Base-by-base conservation (phyloP, 1,140 invertebrate species). In the Eulimnadia texana region DNA sequence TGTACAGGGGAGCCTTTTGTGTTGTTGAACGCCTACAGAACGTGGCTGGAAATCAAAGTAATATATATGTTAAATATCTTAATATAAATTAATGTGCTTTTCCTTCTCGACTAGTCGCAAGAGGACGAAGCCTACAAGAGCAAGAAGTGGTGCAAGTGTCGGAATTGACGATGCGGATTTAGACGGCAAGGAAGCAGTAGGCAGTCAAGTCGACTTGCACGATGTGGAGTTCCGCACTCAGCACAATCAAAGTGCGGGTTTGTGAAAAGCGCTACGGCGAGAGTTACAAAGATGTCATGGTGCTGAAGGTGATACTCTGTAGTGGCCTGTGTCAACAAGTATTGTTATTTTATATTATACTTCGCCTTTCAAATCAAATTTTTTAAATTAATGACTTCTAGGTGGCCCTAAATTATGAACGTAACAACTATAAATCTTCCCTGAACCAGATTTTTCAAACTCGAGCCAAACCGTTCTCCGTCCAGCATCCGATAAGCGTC, bases 1-100 rank as follows among this genome's bases (percentile, higher is more conserved):
- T n/a, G n/a, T n/a, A n/a, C n/a, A n/a, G 96, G 96, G 0, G 95
- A 99, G 75, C 90, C 94, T 0, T 83, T 99, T 64, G 95, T 89
- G 0, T 72, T 98, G 9, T 74, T 99, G 0, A 90, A 90, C 69
- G 79, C 86, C 9, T 98, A 90, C 74, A 83, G 84, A 72, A 86
- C 89, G 69, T 98, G 94, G 94, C 73, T 96, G 20, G 78, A 84
- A 67, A 77, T 88, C 13, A 93, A 93, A 70, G 50, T 66, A 13
- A 64, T 68, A 3, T 9, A 9, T 42, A 42, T 42, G 33, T 42
- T 42, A 9, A n/a, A 42, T 42, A 9, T 42, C 6, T 42, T 42
- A 42, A 16, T 42, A 16, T 42, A 42, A 42, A 42, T 42, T 42
- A 16, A 42, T 9, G 6, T 42, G 33, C 6, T 9, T 16, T 42